phyloP scores from a whole-genome alignment of 2,888 invertebrate species.

The Drosophila neutralis region DNA sequence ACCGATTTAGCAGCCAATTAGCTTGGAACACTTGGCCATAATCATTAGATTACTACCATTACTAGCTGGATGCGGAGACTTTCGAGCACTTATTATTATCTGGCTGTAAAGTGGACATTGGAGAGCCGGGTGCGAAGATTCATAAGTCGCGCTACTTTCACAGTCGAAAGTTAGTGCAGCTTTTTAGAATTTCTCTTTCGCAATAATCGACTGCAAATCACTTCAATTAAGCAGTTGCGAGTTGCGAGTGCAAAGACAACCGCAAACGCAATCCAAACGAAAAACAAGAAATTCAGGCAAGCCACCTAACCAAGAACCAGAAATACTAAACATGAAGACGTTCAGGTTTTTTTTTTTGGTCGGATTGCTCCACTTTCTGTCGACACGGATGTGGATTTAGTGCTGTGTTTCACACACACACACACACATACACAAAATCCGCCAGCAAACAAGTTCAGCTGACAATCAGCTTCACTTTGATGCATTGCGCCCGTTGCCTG shows the following conservation, averaged over 20 bases:
- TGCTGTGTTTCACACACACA: conserved; percentile 44
- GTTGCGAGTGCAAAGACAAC: conserved; percentile 57
- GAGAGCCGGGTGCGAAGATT: conserved; percentile 12
- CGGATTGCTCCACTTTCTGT: conserved; percentile 70
- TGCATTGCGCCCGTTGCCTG: conserved; percentile 42
- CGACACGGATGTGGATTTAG: conserved; percentile 71
- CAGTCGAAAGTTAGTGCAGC: conserved; percentile 66
- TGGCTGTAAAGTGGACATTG: conserved; percentile 25
- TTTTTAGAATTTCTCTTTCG: conserved; percentile 77
- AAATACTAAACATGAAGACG: conserved; percentile 57
- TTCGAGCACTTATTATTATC: conserved; percentile 61
- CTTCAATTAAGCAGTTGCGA: conserved; percentile 72
- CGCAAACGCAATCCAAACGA: conserved; percentile 16
- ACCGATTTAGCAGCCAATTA: conserved; percentile 54
- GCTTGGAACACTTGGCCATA: conserved; percentile 20
- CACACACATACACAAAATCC: conserved; percentile 44
- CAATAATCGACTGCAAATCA: conserved; percentile 78
- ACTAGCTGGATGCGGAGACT: conserved; percentile 13
- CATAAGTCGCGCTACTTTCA: conserved; percentile 64
- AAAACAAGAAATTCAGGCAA: conserved; percentile 35
- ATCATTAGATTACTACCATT: conserved; percentile 17
- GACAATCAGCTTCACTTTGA: conserved; percentile 72
- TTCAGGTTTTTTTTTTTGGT: conserved; percentile 55
- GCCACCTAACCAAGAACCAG: conserved; percentile 60
- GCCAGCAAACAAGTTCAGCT: conserved; percentile 72